Percentiles rank a stretch among this genome's conserved stretches.
phyloP scores from a whole-genome alignment of 2,113 vertebrate species.

The Thermophis baileyi region DNA sequence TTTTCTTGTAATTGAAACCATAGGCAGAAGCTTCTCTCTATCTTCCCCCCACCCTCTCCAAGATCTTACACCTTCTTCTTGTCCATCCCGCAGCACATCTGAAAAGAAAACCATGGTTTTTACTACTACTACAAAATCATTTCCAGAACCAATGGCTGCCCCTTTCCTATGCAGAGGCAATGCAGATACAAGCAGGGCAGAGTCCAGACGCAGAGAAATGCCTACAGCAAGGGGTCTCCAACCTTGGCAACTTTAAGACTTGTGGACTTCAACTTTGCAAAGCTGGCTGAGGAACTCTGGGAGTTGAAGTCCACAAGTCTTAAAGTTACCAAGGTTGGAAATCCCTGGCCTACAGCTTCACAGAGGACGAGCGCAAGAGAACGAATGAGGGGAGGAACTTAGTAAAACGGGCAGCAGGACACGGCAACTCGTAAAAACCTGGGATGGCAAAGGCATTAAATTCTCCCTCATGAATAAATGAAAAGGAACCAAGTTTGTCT shows the following conservation, averaged over 20 bases:
- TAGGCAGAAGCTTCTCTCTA: constrained; percentile 33
- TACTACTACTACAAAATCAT: constrained; percentile 28
- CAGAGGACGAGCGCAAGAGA: constrained; percentile 50
- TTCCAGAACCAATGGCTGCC: constrained; percentile 46
- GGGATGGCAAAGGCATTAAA: constrained; percentile 72
- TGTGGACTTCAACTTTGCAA: too few species aligned
- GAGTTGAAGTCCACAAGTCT: too few species aligned
- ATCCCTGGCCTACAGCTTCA: too few species aligned
- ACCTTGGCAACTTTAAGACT: too few species aligned
- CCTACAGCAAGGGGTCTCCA: too few species aligned
- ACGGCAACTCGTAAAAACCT: constrained; percentile 67
- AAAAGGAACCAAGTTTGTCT: constrained; percentile 72
- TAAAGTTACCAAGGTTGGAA: too few species aligned
- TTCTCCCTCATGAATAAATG: constrained; percentile 75
- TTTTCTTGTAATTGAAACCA: constrained; percentile 65
- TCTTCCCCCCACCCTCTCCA: neutral
- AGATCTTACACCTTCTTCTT: constrained; percentile 26
- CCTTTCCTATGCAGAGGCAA: constrained; percentile 37
- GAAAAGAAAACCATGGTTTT: constrained; percentile 53
- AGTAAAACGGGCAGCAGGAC: constrained; percentile 56
- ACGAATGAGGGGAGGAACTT: constrained; percentile 57
- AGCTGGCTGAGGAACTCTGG: too few species aligned
- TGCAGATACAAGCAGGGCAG: neutral
- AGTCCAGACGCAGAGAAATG: neutral
- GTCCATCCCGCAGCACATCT: constrained; percentile 19